Evolutionary conservation across 2,888 invertebrate genomes (phyloP).

Genomic region (Lepidochrysops patricia): DNA sequence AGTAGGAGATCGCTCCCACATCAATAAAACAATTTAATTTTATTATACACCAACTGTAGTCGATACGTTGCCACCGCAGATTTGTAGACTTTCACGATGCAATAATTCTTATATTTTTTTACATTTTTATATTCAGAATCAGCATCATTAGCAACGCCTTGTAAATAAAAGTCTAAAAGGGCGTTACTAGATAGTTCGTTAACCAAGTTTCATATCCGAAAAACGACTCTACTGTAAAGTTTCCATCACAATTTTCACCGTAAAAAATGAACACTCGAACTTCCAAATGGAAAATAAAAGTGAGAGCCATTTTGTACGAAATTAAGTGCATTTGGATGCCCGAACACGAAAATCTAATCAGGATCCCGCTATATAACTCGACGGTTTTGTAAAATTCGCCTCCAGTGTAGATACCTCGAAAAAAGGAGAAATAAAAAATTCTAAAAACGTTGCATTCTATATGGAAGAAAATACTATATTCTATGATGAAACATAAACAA

Average conservation of each 20-base stretch:
- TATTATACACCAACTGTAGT: slow-evolving; percentile 26
- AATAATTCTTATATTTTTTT: neutral
- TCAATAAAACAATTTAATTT: slow-evolving; percentile 51
- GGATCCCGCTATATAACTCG: neutral
- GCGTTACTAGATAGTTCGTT: neutral
- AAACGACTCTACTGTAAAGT: neutral
- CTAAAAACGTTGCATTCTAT: neutral
- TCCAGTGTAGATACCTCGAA: neutral
- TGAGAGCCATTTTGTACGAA: neutral
- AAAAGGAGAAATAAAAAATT: neutral
- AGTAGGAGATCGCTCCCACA: slow-evolving; percentile 43
- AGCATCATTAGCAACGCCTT: no score
- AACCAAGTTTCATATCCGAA: neutral
- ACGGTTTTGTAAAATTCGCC: neutral
- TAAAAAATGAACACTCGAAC: neutral
- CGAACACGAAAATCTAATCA: neutral
- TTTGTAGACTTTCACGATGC: neutral
- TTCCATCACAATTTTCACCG: neutral
- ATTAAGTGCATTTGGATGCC: slow-evolving; percentile 1
- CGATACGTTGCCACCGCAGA: neutral
- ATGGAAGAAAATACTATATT: neutral
- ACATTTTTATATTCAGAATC: no score
- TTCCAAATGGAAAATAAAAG: neutral
- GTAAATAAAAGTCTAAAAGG: no score
- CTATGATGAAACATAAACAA: neutral